Conservation (phyloP, 2,797 vertebrate genomes). For the Pipistrellus pygmaeus region DNA sequence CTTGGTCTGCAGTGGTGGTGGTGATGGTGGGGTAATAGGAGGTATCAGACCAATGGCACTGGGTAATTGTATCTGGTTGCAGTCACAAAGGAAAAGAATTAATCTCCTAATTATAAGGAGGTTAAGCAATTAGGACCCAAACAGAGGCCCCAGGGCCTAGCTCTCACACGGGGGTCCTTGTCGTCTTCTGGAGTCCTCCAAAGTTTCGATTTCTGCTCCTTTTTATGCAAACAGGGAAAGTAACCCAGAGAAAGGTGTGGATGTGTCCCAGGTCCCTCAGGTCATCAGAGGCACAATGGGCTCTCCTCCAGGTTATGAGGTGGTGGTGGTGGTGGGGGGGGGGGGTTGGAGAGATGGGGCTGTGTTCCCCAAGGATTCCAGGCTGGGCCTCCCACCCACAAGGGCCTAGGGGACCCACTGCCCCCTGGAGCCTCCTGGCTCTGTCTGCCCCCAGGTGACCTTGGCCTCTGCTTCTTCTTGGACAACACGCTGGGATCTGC, state of each 20-base stretch:
- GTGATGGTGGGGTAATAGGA: too few relatives aligned
- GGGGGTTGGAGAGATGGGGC: too few relatives aligned
- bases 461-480: background rate
- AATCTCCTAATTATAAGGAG: too few relatives aligned
- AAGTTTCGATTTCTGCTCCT: background rate
- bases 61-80: too few relatives aligned
- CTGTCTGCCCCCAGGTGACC: background rate
- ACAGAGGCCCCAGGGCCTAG: background rate
- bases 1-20: too few relatives aligned
- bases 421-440: background rate
- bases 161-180: accelerated
- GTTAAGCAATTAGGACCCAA: background rate
- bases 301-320: background rate
- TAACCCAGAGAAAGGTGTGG: background rate
- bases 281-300: accelerated
- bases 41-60: too few relatives aligned
- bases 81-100: background rate
- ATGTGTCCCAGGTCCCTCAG: background rate
- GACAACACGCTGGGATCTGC: background rate
- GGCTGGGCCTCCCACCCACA: background rate
- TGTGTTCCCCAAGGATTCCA: background rate
- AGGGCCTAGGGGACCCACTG: too few relatives aligned
- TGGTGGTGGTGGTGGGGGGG: too few relatives aligned
- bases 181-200: background rate
- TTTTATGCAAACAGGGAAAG: background rate